Evolutionary conservation across 2,113 vertebrate species (phyloP).

Genomic region (Promerops cafer): DNA sequence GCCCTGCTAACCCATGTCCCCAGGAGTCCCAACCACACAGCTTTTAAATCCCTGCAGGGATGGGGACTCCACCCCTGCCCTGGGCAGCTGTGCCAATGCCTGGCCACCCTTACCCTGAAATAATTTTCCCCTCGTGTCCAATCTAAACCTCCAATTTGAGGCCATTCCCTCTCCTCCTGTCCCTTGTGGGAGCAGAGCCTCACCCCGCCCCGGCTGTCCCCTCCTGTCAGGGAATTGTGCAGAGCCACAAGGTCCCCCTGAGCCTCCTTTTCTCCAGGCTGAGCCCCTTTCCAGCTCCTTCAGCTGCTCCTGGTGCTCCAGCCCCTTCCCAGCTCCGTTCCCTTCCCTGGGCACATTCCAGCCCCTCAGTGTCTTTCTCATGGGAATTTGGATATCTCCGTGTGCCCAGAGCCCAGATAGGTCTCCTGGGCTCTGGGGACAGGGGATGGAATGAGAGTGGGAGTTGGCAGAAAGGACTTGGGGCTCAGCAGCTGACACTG

Average conservation of each 20-base stretch:
- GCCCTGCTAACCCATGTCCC: not conserved
- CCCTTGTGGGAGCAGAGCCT: not conserved
- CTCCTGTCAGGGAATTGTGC: not conserved
- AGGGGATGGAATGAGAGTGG: not conserved
- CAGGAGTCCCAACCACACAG: not conserved
- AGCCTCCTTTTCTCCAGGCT: not conserved
- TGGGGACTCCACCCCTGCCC: not conserved
- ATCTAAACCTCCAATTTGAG: not conserved
- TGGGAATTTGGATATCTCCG: not conserved
- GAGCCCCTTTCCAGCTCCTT: not conserved
- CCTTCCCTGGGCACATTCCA: fast-evolving
- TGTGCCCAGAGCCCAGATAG: not conserved
- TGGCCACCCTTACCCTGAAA: not conserved
- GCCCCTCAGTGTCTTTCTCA: not conserved
- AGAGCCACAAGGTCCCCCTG: not conserved
- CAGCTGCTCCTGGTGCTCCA: not conserved
- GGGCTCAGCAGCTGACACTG: not conserved
- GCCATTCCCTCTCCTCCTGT: not conserved
- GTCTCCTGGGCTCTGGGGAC: not conserved
- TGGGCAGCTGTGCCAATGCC: not conserved
- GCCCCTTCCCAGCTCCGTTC: fast-evolving
- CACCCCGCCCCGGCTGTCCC: fast-evolving
- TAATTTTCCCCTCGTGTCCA: not conserved
- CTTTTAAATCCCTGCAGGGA: not conserved
- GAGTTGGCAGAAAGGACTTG: not conserved